Percentiles rank a stretch among this genome's conserved stretches.
Evolutionary conservation across 2,797 vertebrate species (phyloP).

Genomic region (Etheostoma perlongum): DNA sequence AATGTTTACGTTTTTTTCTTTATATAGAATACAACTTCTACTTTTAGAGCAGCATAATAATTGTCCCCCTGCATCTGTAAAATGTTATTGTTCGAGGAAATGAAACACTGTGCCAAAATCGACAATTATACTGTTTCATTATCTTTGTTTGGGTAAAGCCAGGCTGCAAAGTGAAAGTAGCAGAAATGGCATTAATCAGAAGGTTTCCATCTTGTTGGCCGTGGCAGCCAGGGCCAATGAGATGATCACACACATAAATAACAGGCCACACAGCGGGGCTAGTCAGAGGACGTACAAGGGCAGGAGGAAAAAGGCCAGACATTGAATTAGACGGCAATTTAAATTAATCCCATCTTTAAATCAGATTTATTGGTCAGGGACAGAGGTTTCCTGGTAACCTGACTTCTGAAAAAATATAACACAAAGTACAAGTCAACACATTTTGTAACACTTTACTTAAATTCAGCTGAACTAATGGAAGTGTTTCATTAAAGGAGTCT

Average conservation of each 20-base stretch:
- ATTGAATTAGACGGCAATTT: slow-evolving; percentile 71
- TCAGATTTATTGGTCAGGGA: slow-evolving; percentile 67
- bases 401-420: slow-evolving; percentile 31
- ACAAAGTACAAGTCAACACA: not conserved
- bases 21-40: slow-evolving; percentile 6
- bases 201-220: slow-evolving; percentile 53
- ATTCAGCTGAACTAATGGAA: slow-evolving; percentile 1
- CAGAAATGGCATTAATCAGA: slow-evolving; percentile 55
- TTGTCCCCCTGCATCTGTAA: slow-evolving; percentile 11
- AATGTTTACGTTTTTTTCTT: not conserved
- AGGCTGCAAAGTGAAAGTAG: slow-evolving; percentile 46
- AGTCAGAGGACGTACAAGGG: slow-evolving; percentile 75
- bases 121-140: slow-evolving; percentile 43
- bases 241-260: slow-evolving; percentile 78
- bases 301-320: slow-evolving; percentile 70
- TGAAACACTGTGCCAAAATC: slow-evolving; percentile 41
- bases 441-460: not conserved
- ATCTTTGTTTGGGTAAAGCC: slow-evolving; percentile 47
- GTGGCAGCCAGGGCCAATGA: slow-evolving; percentile 63
- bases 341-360: slow-evolving; percentile 60
- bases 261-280: slow-evolving; percentile 49
- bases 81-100: slow-evolving; percentile 46
- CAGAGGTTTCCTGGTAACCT: slow-evolving; percentile 40
- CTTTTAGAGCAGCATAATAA: slow-evolving; percentile 21
- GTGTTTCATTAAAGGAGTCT: not conserved